Base-by-base conservation (phyloP, 2,113 vertebrate species). In the Halichoerus grypus region DNA sequence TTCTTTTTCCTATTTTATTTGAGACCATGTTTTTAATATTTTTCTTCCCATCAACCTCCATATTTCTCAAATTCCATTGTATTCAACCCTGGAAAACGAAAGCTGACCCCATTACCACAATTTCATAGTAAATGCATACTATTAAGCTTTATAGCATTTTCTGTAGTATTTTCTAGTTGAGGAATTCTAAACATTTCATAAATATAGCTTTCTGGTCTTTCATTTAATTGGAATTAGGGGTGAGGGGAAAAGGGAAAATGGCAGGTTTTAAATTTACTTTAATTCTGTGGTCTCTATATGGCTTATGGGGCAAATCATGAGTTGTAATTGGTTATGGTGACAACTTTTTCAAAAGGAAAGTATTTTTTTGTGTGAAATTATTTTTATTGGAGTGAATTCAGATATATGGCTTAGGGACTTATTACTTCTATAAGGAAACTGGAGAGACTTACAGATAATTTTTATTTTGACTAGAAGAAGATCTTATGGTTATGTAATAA, bases 11-110 rank as follows among this genome's bases (percentile, higher is more conserved):
- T 15, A 69, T 26, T 57, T 88, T 88, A 69, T 86, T 94, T 69
- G 74, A 96, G 63, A 88, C 8, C 57, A 19, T 28, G 9, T 93
- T 95, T 94, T 88, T 90, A 83, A 85, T 19, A 87, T 69, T 97
- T 96, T 95, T 94, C 65, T 93, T 94, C 21, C n/a, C 88, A 16
- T 86, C 74, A 93, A 42, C 5, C 2, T 63, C 12, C 24, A 53
- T 7, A 85, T 92, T 95, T 88, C 51, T 94, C 53, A 94, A 93
- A 91, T 91, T 94, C 57, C 94, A 12, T 89, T 96, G 28, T 94
- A 33, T 28, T 77, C 53, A 82, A 94, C 21, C 33, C 63, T 95
- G 65, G 39, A 83, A 97, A 95, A 80, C 26, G 79, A 91, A 97
- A 95, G 21, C 9, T 95, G 83, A 42, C 72, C 57, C 69, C 28